Percentiles rank a stretch among this genome's conserved stretches.
These are phyloP conservation scores for Magallana angulata DNA, from an alignment of 1,140 invertebrate species.

Conservation along the genomic window DNA sequence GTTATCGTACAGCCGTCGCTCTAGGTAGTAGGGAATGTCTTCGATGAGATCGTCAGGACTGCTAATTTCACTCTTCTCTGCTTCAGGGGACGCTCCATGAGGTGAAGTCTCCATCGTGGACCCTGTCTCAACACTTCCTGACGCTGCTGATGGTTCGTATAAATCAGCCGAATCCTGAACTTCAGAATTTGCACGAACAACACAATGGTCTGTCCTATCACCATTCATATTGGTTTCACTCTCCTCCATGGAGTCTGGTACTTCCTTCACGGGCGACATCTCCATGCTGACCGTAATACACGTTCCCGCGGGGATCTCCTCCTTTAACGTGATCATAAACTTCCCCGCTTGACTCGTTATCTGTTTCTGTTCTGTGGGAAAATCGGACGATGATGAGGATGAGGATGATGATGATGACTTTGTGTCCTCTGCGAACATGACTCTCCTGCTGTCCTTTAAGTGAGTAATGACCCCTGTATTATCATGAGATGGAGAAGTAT, in stretches of 20 bases:
- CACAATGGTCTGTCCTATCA: neutral
- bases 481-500: neutral
- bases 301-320: constrained; percentile 53
- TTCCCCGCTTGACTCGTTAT: constrained; percentile 40
- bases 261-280: constrained; percentile 40
- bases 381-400: neutral
- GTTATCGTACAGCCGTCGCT: constrained; percentile 73
- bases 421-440: constrained; percentile 55
- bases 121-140: neutral
- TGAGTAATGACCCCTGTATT: neutral
- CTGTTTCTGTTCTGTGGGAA: constrained; percentile 17
- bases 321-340: constrained; percentile 51
- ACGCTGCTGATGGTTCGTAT: constrained; percentile 13
- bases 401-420: constrained; percentile 36
- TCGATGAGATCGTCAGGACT: constrained; percentile 74
- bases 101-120: neutral
- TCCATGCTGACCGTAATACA: constrained; percentile 56
- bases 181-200: neutral
- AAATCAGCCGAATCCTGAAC: neutral
- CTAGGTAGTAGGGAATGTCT: constrained; percentile 80
- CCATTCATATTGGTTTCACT: neutral
- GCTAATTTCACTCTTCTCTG: neutral
- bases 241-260: neutral
- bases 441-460: constrained; percentile 51
- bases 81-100: constrained; percentile 8